phyloP scores from a whole-genome alignment of 2,797 vertebrate genomes.

The Anabas testudineus region DNA sequence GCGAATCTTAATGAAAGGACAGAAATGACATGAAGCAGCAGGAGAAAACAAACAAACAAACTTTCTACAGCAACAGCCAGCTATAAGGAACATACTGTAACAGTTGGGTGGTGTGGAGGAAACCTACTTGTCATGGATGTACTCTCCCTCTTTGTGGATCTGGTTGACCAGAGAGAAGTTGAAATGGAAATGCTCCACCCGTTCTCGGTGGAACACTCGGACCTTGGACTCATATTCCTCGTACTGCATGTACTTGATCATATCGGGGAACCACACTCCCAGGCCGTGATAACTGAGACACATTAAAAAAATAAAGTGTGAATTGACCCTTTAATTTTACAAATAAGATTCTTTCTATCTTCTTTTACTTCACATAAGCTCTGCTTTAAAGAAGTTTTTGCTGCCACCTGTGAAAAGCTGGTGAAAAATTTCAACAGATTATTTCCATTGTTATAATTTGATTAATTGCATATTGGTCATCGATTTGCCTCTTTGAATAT shows the following conservation, averaged over 20 bases:
- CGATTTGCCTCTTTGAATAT: too few relatives aligned
- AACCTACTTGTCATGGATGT: slow-evolving; percentile 92
- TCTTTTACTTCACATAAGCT: too few relatives aligned
- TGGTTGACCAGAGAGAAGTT: slow-evolving; percentile 98
- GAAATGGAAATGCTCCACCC: slow-evolving; percentile 91
- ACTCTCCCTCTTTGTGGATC: slow-evolving; percentile 92
- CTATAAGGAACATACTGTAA: too few relatives aligned
- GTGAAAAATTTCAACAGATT: too few relatives aligned
- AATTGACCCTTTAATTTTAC: too few relatives aligned
- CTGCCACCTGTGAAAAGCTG: too few relatives aligned
- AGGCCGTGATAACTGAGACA: slow-evolving; percentile 92
- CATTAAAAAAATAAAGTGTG: too few relatives aligned
- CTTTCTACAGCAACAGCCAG: neutral
- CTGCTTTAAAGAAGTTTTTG: too few relatives aligned
- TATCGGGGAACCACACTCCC: slow-evolving; percentile 98
- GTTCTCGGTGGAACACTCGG: slow-evolving; percentile 88
- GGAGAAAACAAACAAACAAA: neutral
- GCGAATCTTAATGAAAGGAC: slow-evolving; percentile 85
- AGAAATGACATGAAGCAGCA: neutral
- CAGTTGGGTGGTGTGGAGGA: neutral
- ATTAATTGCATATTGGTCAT: too few relatives aligned
- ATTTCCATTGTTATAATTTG: too few relatives aligned
- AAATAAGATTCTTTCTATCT: too few relatives aligned
- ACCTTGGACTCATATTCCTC: slow-evolving; percentile 92
- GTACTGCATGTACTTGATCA: slow-evolving; percentile 96